Base-by-base conservation (phyloP, 2,113 vertebrate genomes). In the Phasianus colchicus region DNA sequence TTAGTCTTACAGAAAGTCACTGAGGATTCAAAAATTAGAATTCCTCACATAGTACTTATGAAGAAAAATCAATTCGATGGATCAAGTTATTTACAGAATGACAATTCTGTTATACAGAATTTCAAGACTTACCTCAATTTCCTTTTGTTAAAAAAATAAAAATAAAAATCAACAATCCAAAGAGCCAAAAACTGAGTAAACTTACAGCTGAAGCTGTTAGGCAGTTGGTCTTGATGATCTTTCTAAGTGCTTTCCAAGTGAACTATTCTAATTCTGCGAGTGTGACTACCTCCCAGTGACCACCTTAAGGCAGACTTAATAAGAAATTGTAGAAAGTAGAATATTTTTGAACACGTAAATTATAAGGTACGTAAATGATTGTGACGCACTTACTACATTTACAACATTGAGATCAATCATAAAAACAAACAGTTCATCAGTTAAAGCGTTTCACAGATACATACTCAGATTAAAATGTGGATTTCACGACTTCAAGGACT, bases 31-130 rank as follows among this genome's bases (percentile, higher is more conserved):
- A 8, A 13, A 71, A 25, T 69, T 52, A 45, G 40, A 73, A 85
- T 66, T 76, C 30, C 43, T 61, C 27, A 17, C 0, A 0, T 1
- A 42, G 30, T 13, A 19, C 10, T 83, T n/a, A 13, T 0, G 10
- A 93, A 83, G 36, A 58, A 91, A 93, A 96, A 77, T 13, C 32
- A 67, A 42, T 24, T 63, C 5, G 40, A 13, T 12, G 16, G 21
- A 57, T 34, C 21, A 32, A 93, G 36, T 3, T 65, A 58, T 16
- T 5, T 40, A 20, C 11, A 65, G 32, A 64, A 64, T 40, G 61
- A 40, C 61, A 64, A 64, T 64, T 40, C 61, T 2, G 42, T 15
- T 4, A 42, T 8, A 10, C 11, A 66, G 40, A 73, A 77, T 66
- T 85, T 82, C 20, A 61, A 57, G 18, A 64, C 0, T 61, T 43